Percentiles rank a stretch among this genome's conserved stretches.
Conservation (phyloP, 2,797 vertebrate genomes). For the Otolemur crassicaudatus region DNA sequence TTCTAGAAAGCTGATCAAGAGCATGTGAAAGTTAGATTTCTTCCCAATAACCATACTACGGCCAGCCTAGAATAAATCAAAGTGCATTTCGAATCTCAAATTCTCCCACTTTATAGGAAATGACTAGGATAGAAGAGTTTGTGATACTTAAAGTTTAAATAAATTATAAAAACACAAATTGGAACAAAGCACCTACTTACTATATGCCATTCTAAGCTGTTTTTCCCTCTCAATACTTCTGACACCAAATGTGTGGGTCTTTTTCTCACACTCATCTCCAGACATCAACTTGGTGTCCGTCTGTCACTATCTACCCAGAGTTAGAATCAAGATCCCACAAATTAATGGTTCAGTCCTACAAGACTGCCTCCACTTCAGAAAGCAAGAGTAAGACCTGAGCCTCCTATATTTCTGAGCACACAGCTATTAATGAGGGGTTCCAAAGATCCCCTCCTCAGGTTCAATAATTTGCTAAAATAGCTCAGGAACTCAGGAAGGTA, state of each 20-base stretch:
- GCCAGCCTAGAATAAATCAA: not conserved
- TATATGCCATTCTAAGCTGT: not conserved
- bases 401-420: not conserved
- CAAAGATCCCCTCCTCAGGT: not conserved
- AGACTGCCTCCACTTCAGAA: not conserved
- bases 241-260: not conserved
- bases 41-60: not conserved
- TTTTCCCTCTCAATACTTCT: not conserved
- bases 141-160: conserved; percentile 34
- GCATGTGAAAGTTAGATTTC: not conserved
- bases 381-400: not conserved
- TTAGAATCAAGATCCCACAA: not conserved
- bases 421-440: not conserved
- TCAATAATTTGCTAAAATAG: not conserved
- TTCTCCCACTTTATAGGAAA: not conserved
- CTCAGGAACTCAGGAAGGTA: conserved; percentile 14
- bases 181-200: not conserved
- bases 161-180: conserved; percentile 31
- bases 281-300: not conserved
- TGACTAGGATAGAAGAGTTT: conserved; percentile 9
- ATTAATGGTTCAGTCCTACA: not conserved
- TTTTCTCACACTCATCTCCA: not conserved
- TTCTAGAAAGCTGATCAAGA: conserved; percentile 18
- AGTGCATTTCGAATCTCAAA: conserved; percentile 38
- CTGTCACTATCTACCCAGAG: not conserved